A percentile compares a stretch with the other conserved stretches of the same genome.
Conservation (phyloP, 2,888 invertebrate species). For the Rhyacophila evoluta region DNA sequence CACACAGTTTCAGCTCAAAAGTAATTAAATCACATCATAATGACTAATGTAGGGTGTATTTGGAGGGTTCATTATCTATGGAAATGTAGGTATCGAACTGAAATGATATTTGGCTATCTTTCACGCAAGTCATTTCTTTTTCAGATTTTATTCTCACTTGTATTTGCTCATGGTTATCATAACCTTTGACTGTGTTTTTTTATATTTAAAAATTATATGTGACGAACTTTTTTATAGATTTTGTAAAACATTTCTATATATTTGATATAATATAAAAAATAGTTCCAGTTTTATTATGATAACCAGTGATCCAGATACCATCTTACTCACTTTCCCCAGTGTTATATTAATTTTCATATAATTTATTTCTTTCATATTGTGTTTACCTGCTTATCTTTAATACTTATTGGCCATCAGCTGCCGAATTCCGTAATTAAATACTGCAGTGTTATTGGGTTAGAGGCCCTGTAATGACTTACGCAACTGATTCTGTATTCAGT, state of each 20-base stretch:
- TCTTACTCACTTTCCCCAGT: neutral
- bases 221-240: too few species aligned
- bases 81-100: neutral
- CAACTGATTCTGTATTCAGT: neutral
- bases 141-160: neutral
- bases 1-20: neutral
- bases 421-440: neutral
- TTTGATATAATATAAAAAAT: too few species aligned
- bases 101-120: neutral
- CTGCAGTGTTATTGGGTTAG: neutral
- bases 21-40: neutral
- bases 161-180: neutral
- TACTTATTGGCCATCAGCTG: neutral
- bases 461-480: neutral
- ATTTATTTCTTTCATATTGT: neutral
- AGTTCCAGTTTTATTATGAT: neutral
- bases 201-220: too few species aligned
- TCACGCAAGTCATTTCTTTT: neutral
- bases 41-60: neutral
- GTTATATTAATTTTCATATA: neutral
- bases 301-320: neutral
- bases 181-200: neutral
- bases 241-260: too few species aligned
- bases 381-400: neutral
- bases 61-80: neutral